These are phyloP conservation scores for Drosophila flavopinicola DNA, from an alignment of 2,888 invertebrate species.

Conservation along the genomic window DNA sequence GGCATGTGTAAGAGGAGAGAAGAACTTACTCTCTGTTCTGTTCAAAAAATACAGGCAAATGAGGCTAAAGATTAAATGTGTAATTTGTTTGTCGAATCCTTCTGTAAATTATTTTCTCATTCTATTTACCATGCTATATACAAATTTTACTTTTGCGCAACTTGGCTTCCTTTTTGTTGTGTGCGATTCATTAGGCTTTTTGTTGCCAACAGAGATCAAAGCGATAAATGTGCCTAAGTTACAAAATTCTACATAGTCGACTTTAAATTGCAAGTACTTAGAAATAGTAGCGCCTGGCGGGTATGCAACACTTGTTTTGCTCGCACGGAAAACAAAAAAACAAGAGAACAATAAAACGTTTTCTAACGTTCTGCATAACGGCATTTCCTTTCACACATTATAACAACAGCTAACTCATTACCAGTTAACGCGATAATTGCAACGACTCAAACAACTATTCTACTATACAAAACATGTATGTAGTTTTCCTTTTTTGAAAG, in stretches of 20 bases:
- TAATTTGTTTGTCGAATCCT: conserved; percentile 72
- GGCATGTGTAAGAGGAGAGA: conserved; percentile 86
- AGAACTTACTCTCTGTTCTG: conserved; percentile 5
- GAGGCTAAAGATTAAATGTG: conserved; percentile 38
- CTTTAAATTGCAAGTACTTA: conserved; percentile 7
- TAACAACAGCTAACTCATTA: conserved; percentile 21
- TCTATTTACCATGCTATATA: conserved; percentile 24
- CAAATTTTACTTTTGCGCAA: conserved; percentile 2
- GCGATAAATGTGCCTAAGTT: neutral
- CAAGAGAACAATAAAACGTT: neutral
- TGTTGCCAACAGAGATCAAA: conserved; percentile 17
- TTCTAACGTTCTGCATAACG: conserved; percentile 4
- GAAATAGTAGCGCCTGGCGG: conserved; percentile 33
- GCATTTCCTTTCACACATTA: conserved; percentile 23
- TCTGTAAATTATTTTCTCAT: conserved; percentile 80
- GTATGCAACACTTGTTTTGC: conserved; percentile 43
- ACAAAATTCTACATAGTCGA: conserved; percentile 15
- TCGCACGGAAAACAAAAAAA: neutral
- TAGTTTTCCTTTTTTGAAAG: conserved; percentile 25
- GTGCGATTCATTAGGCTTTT: conserved; percentile 34
- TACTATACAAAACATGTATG: conserved; percentile 26
- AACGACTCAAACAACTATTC: conserved; percentile 11
- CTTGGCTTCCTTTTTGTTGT: conserved; percentile 42
- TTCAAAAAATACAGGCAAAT: conserved; percentile 19
- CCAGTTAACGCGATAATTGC: conserved; percentile 8